These are phyloP conservation scores for Lithodes maja DNA, from an alignment of 2,888 invertebrate genomes.

Conservation along the genomic window DNA sequence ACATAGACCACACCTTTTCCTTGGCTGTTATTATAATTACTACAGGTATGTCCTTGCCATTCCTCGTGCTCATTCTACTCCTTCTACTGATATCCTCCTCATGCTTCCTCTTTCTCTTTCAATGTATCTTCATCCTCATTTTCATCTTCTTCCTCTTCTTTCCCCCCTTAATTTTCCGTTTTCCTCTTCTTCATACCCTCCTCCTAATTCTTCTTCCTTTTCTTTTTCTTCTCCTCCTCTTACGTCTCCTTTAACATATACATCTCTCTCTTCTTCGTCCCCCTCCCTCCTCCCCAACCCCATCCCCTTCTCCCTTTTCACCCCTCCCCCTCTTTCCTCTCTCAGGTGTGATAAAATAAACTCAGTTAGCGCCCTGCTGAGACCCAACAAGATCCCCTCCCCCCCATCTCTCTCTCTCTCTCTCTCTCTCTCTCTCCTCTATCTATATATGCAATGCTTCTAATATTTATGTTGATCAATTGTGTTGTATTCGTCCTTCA, in stretches of 20 bases:
- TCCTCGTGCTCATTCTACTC: background rate
- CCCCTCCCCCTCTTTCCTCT: background rate
- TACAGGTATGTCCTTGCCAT: background rate
- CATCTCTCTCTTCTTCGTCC: background rate
- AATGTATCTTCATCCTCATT: background rate
- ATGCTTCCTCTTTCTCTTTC: background rate
- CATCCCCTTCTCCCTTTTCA: background rate
- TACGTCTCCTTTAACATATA: background rate
- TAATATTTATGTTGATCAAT: too few relatives aligned
- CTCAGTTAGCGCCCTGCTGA: background rate
- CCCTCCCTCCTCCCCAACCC: background rate
- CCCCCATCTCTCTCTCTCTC: background rate
- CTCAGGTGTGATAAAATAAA: background rate
- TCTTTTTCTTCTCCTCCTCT: background rate
- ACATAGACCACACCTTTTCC: too few relatives aligned
- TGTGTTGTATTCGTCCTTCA: too few relatives aligned
- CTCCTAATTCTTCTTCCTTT: background rate
- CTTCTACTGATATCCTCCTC: background rate
- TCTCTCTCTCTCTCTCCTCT: background rate
- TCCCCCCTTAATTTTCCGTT: background rate
- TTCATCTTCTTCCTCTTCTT: background rate
- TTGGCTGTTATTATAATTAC: too few relatives aligned
- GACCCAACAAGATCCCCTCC: background rate
- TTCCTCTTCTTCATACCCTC: background rate
- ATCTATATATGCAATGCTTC: too few relatives aligned